A percentile compares a stretch with the other conserved stretches of the same genome.
These are phyloP conservation scores for Pentalonia nigronervosa DNA, from an alignment of 1,140 invertebrate species.

Conservation along the genomic window DNA sequence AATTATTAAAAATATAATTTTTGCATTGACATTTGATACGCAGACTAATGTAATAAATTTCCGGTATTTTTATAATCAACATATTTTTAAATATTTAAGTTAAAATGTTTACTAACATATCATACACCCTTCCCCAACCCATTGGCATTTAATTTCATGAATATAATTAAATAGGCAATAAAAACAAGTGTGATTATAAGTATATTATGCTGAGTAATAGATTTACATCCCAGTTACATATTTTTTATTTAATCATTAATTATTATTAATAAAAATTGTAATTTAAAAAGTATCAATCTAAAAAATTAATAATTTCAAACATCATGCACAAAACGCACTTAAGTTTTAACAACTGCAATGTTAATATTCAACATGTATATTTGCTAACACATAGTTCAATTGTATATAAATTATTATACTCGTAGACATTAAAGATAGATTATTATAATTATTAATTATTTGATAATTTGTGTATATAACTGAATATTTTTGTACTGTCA, in stretches of 20 bases:
- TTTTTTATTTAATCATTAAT: not conserved
- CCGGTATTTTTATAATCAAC: too few relatives aligned
- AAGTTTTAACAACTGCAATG: not conserved
- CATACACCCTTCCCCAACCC: not conserved
- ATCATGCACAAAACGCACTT: not conserved
- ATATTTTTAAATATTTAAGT: too few relatives aligned
- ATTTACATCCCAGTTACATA: not conserved
- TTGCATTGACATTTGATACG: too few relatives aligned
- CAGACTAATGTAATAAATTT: too few relatives aligned
- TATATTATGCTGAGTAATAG: not conserved
- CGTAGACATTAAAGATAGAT: not conserved
- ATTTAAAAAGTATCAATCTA: not conserved
- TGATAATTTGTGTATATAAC: not conserved
- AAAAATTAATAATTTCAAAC: not conserved
- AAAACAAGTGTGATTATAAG: not conserved
- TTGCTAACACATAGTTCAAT: not conserved
- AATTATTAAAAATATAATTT: too few relatives aligned
- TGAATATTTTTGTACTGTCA: not conserved
- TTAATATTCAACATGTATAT: not conserved
- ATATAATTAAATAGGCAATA: not conserved
- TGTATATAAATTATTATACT: not conserved
- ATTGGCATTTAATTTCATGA: not conserved
- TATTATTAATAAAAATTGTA: not conserved
- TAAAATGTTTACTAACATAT: not conserved
- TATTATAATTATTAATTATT: not conserved